Evolutionary conservation across 2,797 vertebrate genomes (phyloP).

Genomic region (Agapornis canus): DNA sequence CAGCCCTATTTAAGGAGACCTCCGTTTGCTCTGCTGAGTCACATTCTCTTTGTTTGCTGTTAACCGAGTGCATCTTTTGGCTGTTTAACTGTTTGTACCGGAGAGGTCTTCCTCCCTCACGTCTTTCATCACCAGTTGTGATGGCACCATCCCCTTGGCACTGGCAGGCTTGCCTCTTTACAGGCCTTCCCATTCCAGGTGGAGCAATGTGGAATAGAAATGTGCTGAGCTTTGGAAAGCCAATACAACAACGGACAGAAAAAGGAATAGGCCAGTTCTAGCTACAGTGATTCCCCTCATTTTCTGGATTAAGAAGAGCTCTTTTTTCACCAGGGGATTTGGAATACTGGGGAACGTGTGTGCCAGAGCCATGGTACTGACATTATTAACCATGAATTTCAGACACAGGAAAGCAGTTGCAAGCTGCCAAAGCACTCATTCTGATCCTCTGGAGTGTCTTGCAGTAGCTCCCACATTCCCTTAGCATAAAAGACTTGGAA

Average conservation of each 20-base stretch:
- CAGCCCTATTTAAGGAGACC: not conserved
- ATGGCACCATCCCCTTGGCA: not conserved
- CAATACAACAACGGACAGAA: not conserved
- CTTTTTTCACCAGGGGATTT: not conserved
- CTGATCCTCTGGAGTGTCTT: slow-evolving; percentile 65
- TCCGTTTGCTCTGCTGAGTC: not conserved
- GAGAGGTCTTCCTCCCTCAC: not conserved
- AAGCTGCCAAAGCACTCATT: slow-evolving; percentile 63
- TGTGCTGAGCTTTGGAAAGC: not conserved
- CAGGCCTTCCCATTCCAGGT: not conserved
- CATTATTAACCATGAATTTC: slow-evolving; percentile 53
- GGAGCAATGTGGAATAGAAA: not conserved
- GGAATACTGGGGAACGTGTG: not conserved
- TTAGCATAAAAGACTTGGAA: slow-evolving; percentile 48
- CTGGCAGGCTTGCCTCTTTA: not conserved
- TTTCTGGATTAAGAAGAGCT: not conserved
- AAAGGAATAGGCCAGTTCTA: not conserved
- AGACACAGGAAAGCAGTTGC: slow-evolving; percentile 70
- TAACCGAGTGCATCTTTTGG: slow-evolving; percentile 18
- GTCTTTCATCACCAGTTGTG: not conserved
- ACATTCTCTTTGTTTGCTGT: slow-evolving; percentile 51
- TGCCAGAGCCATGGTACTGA: not conserved
- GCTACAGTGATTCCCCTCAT: not conserved
- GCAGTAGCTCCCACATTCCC: slow-evolving; percentile 71
- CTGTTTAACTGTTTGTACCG: not conserved